A percentile compares a stretch with the other conserved stretches of the same genome.
Evolutionary conservation across 2,113 vertebrate genomes (phyloP).

Genomic region (Isurus oxyrinchus): DNA sequence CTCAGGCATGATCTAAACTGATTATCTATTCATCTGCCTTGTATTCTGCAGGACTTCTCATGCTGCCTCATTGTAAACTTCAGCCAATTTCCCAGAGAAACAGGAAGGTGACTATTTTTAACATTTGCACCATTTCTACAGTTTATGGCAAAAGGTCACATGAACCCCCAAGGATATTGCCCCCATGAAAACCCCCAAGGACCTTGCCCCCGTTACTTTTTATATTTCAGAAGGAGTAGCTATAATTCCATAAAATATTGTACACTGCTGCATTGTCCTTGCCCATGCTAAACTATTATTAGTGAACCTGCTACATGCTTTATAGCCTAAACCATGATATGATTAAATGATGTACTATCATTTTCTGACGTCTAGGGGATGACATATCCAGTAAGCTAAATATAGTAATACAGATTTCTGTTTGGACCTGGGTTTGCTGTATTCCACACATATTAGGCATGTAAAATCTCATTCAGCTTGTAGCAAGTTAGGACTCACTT

Average conservation of each 20-base stretch:
- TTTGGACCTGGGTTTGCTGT: neutral
- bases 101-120: neutral
- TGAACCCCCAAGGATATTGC: neutral
- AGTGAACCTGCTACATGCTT: neutral
- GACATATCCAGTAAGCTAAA: neutral
- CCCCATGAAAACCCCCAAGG: neutral
- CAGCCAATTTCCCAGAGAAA: neutral
- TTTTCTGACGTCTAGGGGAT: neutral
- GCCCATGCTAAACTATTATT: neutral
- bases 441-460: neutral
- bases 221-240: neutral
- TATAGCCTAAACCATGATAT: neutral
- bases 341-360: conserved; percentile 3
- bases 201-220: neutral
- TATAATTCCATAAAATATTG: neutral
- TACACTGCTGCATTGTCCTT: neutral
- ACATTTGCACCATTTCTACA: neutral
- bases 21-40: neutral
- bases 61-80: neutral
- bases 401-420: neutral
- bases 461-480: neutral
- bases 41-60: neutral
- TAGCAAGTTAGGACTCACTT: neutral
- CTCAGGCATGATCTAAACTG: neutral
- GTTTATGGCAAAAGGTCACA: neutral